Conservation (phyloP, 1,140 invertebrate species). For the Catajapyx aquilonaris region DNA sequence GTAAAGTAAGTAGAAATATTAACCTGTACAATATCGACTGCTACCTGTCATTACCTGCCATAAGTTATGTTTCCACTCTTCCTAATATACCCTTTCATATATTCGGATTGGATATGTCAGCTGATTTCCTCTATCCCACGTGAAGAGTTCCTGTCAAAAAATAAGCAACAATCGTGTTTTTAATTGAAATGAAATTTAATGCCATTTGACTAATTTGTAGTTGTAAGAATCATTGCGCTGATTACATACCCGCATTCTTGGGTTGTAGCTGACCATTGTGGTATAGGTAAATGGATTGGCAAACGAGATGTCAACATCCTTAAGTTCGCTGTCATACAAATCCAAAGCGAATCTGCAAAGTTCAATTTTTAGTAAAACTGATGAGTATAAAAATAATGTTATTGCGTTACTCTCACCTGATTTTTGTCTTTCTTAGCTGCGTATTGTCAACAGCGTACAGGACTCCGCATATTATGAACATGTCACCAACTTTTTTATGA, state of each 20-base stretch:
- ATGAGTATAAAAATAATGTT: background rate
- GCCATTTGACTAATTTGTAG: too few relatives aligned
- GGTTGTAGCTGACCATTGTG: conserved; percentile 80
- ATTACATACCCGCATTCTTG: too few relatives aligned
- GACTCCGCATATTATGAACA: conserved; percentile 87
- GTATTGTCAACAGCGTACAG: conserved; percentile 76
- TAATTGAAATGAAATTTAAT: too few relatives aligned
- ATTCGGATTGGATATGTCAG: conserved; percentile 79
- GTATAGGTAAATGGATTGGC: conserved; percentile 81
- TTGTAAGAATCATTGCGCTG: too few relatives aligned
- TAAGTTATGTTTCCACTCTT: too few relatives aligned
- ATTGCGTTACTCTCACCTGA: conserved; percentile 26
- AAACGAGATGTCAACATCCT: conserved; percentile 52
- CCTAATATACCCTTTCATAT: too few relatives aligned
- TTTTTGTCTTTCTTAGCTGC: conserved; percentile 57
- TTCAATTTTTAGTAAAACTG: background rate
- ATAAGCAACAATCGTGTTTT: conserved; percentile 17
- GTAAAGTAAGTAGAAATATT: too few relatives aligned
- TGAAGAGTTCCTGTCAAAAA: conserved; percentile 52
- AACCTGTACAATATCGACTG: too few relatives aligned
- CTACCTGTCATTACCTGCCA: too few relatives aligned
- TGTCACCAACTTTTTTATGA: conserved; percentile 69
- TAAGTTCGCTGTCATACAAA: conserved; percentile 50
- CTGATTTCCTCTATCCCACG: conserved; percentile 87
- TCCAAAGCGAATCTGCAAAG: conserved; percentile 51